These are phyloP conservation scores for Eremophila alpestris DNA, from an alignment of 2,797 vertebrate species.

Conservation along the genomic window DNA sequence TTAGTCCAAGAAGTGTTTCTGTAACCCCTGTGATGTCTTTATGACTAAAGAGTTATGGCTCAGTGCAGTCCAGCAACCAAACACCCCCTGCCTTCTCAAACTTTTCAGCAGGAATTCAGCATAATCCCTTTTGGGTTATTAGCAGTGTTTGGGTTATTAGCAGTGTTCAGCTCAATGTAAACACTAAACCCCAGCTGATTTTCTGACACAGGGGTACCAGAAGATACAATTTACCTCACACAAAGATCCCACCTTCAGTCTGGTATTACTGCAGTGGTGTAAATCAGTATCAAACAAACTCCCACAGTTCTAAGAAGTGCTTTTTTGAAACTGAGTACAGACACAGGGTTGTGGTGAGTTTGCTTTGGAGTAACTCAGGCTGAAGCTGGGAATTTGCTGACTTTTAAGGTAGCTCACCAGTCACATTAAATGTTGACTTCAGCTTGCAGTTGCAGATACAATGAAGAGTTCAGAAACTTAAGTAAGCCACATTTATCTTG, in stretches of 20 bases:
- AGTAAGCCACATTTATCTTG: background rate
- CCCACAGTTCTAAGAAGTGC: background rate
- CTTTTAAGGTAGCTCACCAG: background rate
- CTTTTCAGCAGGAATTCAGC: background rate
- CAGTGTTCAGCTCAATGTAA: background rate
- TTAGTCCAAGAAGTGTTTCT: background rate
- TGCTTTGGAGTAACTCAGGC: background rate
- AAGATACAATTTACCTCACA: background rate
- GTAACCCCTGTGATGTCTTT: background rate
- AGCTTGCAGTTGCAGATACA: background rate
- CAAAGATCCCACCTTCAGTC: background rate
- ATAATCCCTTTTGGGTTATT: background rate
- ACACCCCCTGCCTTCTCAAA: background rate
- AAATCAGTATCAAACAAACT: background rate
- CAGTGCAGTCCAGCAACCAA: background rate
- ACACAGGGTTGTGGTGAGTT: background rate
- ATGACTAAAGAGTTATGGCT: background rate
- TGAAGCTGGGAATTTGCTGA: background rate
- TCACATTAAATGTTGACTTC: background rate
- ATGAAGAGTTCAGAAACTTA: background rate
- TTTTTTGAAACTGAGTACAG: background rate
- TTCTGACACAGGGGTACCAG: background rate
- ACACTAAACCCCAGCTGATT: background rate
- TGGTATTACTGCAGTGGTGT: background rate
- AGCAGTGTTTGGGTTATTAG: background rate